These are phyloP conservation scores for Listronotus oregonensis DNA, from an alignment of 1,140 invertebrate species.

Conservation along the genomic window DNA sequence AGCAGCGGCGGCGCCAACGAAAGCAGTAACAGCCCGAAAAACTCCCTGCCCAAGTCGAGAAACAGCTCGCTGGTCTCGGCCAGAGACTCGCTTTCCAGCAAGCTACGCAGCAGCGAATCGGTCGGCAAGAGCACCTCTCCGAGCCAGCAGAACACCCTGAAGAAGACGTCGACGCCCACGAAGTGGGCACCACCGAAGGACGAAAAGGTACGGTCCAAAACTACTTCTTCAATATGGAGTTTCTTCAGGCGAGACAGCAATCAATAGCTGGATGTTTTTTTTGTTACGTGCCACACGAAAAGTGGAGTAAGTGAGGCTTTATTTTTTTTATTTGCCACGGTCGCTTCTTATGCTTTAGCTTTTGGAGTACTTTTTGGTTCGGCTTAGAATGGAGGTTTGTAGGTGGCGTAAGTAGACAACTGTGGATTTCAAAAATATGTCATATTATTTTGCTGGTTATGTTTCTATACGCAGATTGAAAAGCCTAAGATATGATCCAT, in stretches of 20 bases:
- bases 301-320: conserved; percentile 53
- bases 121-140: conserved; percentile 44
- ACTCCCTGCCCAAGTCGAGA: conserved; percentile 52
- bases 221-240: conserved; percentile 68
- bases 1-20: conserved; percentile 51
- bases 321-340: conserved; percentile 43
- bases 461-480: too few relatives aligned
- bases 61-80: conserved; percentile 57
- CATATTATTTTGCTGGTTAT: too few relatives aligned
- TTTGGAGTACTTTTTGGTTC: conserved; percentile 17
- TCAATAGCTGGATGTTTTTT: conserved; percentile 51
- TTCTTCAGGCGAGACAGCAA: conserved; percentile 65
- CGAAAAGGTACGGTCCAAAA: conserved; percentile 68
- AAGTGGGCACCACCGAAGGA: conserved; percentile 30
- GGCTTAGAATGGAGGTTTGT: conserved; percentile 9
- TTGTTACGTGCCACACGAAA: conserved; percentile 31
- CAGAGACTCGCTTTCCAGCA: conserved; percentile 65
- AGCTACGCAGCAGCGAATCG: conserved; percentile 61
- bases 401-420: conserved; percentile 15
- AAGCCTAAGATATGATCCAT: too few relatives aligned
- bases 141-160: conserved; percentile 26
- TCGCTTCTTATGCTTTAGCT: conserved; percentile 43
- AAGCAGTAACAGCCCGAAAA: conserved; percentile 46
- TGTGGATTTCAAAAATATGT: too few relatives aligned
- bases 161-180: conserved; percentile 39